These are phyloP conservation scores for Apogon talboti DNA, from an alignment of 2,797 vertebrate genomes.

Conservation along the genomic window DNA sequence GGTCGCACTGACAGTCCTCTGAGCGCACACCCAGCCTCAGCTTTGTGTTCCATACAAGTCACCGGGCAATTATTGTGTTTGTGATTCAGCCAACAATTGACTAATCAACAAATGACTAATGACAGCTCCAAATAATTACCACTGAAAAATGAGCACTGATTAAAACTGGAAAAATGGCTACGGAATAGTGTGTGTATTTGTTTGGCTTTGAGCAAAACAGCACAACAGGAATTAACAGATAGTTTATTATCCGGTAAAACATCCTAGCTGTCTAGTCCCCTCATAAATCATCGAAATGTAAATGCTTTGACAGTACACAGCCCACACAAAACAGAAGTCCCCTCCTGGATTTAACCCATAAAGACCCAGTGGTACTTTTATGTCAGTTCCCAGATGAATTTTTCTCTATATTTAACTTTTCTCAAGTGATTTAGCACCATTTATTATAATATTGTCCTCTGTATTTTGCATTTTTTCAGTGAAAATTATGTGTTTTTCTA, in stretches of 20 bases:
- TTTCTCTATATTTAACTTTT: too few species aligned
- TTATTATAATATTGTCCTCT: too few species aligned
- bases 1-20: not conserved
- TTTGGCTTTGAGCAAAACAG: not conserved
- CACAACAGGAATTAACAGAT: not conserved
- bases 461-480: too few species aligned
- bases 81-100: constrained; percentile 15
- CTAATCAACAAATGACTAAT: constrained; percentile 11
- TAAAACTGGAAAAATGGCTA: constrained; percentile 4
- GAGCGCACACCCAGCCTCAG: not conserved
- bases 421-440: too few species aligned
- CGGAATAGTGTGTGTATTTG: constrained; percentile 4
- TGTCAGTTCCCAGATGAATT: too few species aligned
- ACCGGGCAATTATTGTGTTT: constrained; percentile 2
- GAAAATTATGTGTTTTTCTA: too few species aligned
- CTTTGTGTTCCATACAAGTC: not conserved
- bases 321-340: too few species aligned
- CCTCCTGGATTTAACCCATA: too few species aligned
- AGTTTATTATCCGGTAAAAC: constrained; percentile 1
- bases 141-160: constrained; percentile 26
- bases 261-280: not conserved
- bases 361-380: too few species aligned
- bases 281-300: constrained; percentile 6
- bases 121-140: constrained; percentile 27
- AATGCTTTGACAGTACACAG: constrained; percentile 5